Evolutionary conservation across 2,797 vertebrate genomes (phyloP).

Genomic region (Percopsis omiscomaycus): DNA sequence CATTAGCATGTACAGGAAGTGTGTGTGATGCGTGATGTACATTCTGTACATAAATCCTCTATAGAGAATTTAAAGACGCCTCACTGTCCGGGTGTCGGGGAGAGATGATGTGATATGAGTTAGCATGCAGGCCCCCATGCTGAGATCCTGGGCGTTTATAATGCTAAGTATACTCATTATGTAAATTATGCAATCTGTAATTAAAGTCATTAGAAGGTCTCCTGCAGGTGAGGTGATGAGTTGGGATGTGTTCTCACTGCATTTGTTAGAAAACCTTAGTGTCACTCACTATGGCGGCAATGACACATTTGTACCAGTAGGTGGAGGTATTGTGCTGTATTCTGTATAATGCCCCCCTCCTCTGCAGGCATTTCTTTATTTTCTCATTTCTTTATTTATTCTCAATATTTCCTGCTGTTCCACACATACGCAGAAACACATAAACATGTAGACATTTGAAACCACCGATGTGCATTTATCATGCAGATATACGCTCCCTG

Average conservation of each 20-base stretch:
- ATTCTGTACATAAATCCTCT: neutral
- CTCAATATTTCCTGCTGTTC: slow-evolving; percentile 35
- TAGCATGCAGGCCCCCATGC: slow-evolving; percentile 31
- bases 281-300: slow-evolving; percentile 39
- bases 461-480: neutral
- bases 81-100: neutral
- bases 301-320: slow-evolving; percentile 46
- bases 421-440: neutral
- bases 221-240: slow-evolving; percentile 72
- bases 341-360: neutral
- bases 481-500: slow-evolving; percentile 18
- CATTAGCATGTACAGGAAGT: too few species aligned
- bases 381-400: slow-evolving; percentile 8
- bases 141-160: slow-evolving; percentile 56
- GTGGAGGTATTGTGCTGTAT: slow-evolving; percentile 63
- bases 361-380: neutral
- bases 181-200: slow-evolving; percentile 68
- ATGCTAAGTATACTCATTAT: slow-evolving; percentile 67
- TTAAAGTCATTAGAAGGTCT: slow-evolving; percentile 68
- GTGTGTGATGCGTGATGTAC: neutral
- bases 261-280: slow-evolving; percentile 15
- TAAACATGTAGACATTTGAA: slow-evolving; percentile 9
- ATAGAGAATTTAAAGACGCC: slow-evolving; percentile 11
- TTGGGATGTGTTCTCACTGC: slow-evolving; percentile 52
- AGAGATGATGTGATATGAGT: slow-evolving; percentile 43